phyloP scores from a whole-genome alignment of 2,797 vertebrate species.

The Emydoidea blandingii region DNA sequence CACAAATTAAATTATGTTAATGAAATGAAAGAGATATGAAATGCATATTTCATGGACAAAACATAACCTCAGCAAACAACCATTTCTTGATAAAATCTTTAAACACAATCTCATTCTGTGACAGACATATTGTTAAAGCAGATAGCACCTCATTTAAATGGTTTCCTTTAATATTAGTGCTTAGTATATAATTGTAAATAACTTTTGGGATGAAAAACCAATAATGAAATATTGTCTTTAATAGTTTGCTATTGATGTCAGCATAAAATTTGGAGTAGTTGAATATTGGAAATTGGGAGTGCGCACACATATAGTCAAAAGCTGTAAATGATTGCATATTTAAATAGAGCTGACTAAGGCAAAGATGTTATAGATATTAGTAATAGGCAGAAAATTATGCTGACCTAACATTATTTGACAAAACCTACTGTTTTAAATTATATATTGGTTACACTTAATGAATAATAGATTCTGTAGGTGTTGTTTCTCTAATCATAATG shows the following conservation, averaged over 20 bases:
- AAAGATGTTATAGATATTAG: slow-evolving; percentile 99
- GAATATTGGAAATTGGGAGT: slow-evolving; percentile 99
- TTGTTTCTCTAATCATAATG: slow-evolving; percentile 92
- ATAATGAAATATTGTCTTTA: slow-evolving; percentile 99
- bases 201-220: slow-evolving; percentile 99
- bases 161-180: slow-evolving; percentile 99
- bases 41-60: slow-evolving; percentile 99
- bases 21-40: slow-evolving; percentile 99
- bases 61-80: slow-evolving; percentile 99
- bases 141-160: slow-evolving; percentile 99
- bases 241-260: slow-evolving; percentile 99
- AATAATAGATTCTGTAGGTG: slow-evolving; percentile 99
- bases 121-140: slow-evolving; percentile 99
- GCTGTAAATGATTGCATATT: slow-evolving; percentile 99
- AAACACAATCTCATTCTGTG: slow-evolving; percentile 99
- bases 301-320: slow-evolving; percentile 97
- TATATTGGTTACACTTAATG: slow-evolving; percentile 99
- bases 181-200: slow-evolving; percentile 99
- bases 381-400: slow-evolving; percentile 99
- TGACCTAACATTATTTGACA: slow-evolving; percentile 99
- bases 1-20: slow-evolving; percentile 99
- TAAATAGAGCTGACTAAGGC: slow-evolving; percentile 99
- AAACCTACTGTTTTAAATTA: slow-evolving; percentile 99
- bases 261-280: slow-evolving; percentile 99
- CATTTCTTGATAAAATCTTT: slow-evolving; percentile 99